Evolutionary conservation across 2,113 vertebrate species (phyloP).

Genomic region (Rhynchomys soricoides): DNA sequence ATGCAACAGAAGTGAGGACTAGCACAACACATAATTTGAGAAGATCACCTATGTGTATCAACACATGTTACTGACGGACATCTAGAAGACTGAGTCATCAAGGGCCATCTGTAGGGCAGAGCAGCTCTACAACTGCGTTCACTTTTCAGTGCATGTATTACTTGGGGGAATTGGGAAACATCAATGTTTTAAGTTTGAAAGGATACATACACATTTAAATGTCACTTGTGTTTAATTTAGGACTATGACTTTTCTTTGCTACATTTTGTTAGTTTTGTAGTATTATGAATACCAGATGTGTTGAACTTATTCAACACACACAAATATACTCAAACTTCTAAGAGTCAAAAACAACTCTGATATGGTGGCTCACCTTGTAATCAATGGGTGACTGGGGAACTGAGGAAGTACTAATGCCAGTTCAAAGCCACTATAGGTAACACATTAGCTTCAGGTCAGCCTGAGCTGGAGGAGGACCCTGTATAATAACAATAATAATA

Average conservation of each 20-base stretch:
- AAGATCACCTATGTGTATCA: not conserved
- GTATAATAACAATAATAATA: not conserved
- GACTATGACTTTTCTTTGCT: not conserved
- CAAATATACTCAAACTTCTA: not conserved
- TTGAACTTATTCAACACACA: not conserved
- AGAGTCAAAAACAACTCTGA: not conserved
- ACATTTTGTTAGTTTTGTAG: conserved; percentile 2
- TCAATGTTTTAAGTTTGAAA: not conserved
- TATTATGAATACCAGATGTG: not conserved
- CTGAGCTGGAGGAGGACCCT: not conserved
- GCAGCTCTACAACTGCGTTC: not conserved
- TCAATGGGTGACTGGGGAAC: too few relatives aligned
- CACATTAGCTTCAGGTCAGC: not conserved
- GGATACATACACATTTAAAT: not conserved
- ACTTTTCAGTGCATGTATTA: not conserved
- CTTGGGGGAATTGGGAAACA: not conserved
- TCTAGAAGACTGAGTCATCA: not conserved
- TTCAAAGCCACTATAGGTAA: too few relatives aligned
- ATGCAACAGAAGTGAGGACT: not conserved
- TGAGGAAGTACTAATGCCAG: not conserved
- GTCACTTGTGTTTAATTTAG: conserved; percentile 1
- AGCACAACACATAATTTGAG: not conserved
- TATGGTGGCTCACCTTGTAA: not conserved
- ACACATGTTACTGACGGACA: too few relatives aligned
- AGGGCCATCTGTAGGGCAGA: not conserved